These are phyloP conservation scores for Brachyptera putata DNA, from an alignment of 2,888 invertebrate genomes.

Conservation along the genomic window DNA sequence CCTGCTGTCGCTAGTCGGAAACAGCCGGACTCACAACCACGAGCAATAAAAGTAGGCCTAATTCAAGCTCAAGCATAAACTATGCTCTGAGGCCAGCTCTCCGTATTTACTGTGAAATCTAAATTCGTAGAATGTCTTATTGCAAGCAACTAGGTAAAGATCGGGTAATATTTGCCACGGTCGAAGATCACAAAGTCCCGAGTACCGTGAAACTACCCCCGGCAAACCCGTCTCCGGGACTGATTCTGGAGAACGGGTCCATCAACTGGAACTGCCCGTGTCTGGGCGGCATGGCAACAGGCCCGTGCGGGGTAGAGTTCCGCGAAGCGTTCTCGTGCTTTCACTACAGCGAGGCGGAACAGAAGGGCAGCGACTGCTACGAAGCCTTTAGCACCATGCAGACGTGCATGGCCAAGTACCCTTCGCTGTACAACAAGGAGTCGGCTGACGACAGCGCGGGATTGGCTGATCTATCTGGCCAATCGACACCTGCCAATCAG, in stretches of 20 bases:
- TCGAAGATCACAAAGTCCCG: conserved; percentile 71
- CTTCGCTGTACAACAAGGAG: conserved; percentile 72
- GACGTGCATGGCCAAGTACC: conserved; percentile 82
- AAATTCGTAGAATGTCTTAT: conserved; percentile 36
- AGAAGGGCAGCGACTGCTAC: conserved; percentile 90
- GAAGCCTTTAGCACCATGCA: conserved; percentile 89
- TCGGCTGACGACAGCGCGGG: conserved; percentile 47
- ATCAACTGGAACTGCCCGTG: conserved; percentile 98
- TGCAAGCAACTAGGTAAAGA: conserved; percentile 62
- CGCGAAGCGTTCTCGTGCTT: conserved; percentile 93
- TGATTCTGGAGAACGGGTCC: conserved; percentile 77
- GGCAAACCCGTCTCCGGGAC: conserved; percentile 70
- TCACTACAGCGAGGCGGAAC: conserved; percentile 83
- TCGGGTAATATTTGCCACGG: conserved; percentile 74
- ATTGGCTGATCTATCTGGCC: no score
- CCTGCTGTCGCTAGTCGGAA: conserved; percentile 41
- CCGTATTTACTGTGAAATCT: not conserved
- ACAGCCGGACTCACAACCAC: conserved; percentile 40
- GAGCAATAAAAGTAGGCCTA: not conserved
- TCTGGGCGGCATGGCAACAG: conserved; percentile 95
- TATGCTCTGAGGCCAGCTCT: not conserved
- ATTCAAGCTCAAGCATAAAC: no score
- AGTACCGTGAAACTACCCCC: conserved; percentile 66
- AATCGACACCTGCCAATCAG: no score
- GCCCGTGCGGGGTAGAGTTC: conserved; percentile 91